Conservation (phyloP, 2,888 invertebrate species). For the Tachystola acroxantha region DNA sequence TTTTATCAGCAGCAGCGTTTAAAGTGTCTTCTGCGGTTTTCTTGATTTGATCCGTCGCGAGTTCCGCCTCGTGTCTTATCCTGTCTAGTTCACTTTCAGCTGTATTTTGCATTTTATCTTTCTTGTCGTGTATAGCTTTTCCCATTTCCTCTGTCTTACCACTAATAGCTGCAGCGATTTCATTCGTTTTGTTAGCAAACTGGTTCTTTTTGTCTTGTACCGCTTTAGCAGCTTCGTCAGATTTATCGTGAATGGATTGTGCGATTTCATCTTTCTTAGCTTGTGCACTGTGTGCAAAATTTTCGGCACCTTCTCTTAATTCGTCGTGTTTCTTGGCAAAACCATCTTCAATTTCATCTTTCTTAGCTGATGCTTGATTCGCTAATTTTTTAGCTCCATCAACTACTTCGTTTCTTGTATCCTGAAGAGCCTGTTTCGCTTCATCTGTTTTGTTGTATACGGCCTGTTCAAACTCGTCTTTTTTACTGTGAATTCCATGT, state of each 20-base stretch:
- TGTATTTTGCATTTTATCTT: slow-evolving; percentile 34
- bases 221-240: slow-evolving; percentile 16
- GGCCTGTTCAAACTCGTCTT: slow-evolving; percentile 10
- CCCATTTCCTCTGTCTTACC: slow-evolving; percentile 26
- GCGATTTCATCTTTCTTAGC: slow-evolving; percentile 19
- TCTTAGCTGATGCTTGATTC: slow-evolving; percentile 26
- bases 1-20: slow-evolving; percentile 52
- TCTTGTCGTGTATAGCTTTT: slow-evolving; percentile 24
- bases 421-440: slow-evolving; percentile 31
- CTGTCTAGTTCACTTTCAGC: slow-evolving; percentile 49
- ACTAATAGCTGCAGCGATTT: slow-evolving; percentile 14
- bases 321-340: slow-evolving; percentile 25
- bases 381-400: slow-evolving; percentile 32
- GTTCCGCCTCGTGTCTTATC: slow-evolving; percentile 64
- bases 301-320: slow-evolving; percentile 17
- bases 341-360: slow-evolving; percentile 26
- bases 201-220: slow-evolving; percentile 18
- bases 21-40: slow-evolving; percentile 58
- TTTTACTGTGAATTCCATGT: slow-evolving; percentile 19
- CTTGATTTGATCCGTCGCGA: slow-evolving; percentile 64
- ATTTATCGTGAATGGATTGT: slow-evolving; percentile 18
- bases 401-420: slow-evolving; percentile 47
- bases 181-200: slow-evolving; percentile 12
- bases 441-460: slow-evolving; percentile 30
- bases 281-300: slow-evolving; percentile 21